Evolutionary conservation across 2,113 vertebrate species (phyloP).

Genomic region (Pyrgilauda ruficollis): DNA sequence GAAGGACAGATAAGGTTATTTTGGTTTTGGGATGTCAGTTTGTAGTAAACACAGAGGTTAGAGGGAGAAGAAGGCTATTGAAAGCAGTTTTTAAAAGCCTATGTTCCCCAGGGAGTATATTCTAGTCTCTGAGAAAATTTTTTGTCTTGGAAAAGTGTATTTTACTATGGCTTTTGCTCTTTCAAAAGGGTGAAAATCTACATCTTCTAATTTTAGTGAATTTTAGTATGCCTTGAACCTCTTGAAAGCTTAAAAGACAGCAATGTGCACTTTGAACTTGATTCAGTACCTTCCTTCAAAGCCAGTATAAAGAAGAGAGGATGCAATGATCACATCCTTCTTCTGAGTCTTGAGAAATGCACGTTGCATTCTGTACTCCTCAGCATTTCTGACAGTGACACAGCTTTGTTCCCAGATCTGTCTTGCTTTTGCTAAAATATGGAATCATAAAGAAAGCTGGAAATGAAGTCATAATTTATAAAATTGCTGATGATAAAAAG

Average conservation of each 20-base stretch:
- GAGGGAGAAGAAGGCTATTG: background rate
- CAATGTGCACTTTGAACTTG: background rate
- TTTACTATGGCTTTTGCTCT: background rate
- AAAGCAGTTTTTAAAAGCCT: background rate
- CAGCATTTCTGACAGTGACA: background rate
- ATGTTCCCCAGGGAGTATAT: background rate
- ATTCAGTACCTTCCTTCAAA: background rate
- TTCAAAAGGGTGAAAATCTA: background rate
- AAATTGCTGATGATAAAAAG: background rate
- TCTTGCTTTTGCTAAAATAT: background rate
- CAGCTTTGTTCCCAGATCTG: background rate
- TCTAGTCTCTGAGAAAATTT: background rate
- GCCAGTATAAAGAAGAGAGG: background rate
- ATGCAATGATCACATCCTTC: background rate
- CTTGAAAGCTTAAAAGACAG: background rate
- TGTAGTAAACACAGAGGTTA: background rate
- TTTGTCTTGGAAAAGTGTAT: background rate
- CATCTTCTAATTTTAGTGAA: background rate
- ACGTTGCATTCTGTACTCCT: fast-evolving
- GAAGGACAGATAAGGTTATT: background rate
- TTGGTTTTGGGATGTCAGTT: background rate
- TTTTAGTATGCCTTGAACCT: background rate
- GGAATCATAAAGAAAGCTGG: background rate
- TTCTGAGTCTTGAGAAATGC: background rate
- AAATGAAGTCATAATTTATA: background rate